Conservation (phyloP, 2,888 invertebrate genomes). For the Scaeva pyrastri region DNA sequence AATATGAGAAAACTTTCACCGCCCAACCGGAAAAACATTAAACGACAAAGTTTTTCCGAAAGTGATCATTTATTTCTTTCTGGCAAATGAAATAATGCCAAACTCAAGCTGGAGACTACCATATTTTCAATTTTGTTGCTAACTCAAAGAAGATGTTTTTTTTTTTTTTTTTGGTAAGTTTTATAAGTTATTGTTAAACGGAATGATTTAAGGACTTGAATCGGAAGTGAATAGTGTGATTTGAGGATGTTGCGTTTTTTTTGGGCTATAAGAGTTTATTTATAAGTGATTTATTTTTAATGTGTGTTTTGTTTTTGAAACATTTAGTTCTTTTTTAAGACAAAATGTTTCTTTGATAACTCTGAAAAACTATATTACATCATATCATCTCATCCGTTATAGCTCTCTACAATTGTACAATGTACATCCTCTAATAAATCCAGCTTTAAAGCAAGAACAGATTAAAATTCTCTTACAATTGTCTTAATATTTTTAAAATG, state of each 20-base stretch:
- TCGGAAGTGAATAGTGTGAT: conserved; percentile 58
- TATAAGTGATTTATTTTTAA: conserved; percentile 41
- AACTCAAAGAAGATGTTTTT: conserved; percentile 54
- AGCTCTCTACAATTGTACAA: too few relatives aligned
- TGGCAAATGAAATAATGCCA: conserved; percentile 74
- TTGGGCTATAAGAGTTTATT: conserved; percentile 50
- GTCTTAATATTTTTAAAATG: too few relatives aligned
- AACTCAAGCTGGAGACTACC: conserved; percentile 46
- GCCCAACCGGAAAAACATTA: conserved; percentile 76
- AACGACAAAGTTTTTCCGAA: conserved; percentile 76
- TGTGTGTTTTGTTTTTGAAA: not conserved
- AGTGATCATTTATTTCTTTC: conserved; percentile 72
- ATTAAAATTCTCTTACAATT: too few relatives aligned
- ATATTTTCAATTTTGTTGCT: too few relatives aligned
- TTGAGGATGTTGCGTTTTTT: conserved; percentile 35
- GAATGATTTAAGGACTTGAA: conserved; percentile 16
- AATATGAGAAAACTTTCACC: conserved; percentile 74
- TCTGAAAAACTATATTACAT: too few relatives aligned
- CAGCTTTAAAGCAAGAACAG: too few relatives aligned
- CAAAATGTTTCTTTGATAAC: too few relatives aligned
- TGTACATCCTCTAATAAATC: too few relatives aligned
- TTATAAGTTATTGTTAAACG: not conserved
- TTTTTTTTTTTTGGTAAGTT: not conserved
- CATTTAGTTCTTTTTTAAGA: not conserved
- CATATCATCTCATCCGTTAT: too few relatives aligned